These are phyloP conservation scores for Podabrus alpinus DNA, from an alignment of 2,888 invertebrate genomes.

Conservation along the genomic window DNA sequence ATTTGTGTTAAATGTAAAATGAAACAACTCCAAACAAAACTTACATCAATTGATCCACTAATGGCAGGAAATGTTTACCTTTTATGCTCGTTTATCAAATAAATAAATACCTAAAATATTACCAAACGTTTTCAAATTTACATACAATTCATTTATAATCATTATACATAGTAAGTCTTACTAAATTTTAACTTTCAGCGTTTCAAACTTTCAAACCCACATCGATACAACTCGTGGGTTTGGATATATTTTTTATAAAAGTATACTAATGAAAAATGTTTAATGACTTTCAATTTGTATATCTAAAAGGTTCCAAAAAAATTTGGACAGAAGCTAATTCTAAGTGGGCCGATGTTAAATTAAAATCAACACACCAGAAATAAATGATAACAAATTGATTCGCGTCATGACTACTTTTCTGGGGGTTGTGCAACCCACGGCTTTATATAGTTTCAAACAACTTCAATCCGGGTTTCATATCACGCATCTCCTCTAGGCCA, in stretches of 20 bases:
- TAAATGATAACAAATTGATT: too few species aligned
- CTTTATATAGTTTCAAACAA: too few species aligned
- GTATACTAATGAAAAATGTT: background rate
- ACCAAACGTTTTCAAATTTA: background rate
- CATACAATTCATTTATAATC: background rate
- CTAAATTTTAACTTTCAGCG: background rate
- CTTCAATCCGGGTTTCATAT: too few species aligned
- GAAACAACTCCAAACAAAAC: background rate
- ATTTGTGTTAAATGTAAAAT: constrained; percentile 5
- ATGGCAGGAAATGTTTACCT: background rate
- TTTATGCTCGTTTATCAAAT: background rate
- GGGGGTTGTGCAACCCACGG: too few species aligned
- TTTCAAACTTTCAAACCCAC: background rate
- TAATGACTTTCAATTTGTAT: background rate
- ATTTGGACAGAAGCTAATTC: background rate
- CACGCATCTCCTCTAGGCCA: too few species aligned
- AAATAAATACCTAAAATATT: background rate
- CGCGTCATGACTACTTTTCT: too few species aligned
- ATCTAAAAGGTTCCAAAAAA: background rate
- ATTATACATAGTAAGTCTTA: background rate
- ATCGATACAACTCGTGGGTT: background rate
- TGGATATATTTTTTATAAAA: background rate
- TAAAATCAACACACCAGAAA: too few species aligned
- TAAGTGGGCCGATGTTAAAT: too few species aligned
- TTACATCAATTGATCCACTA: background rate